These are phyloP conservation scores for Mormyrus proboscirostris DNA, from an alignment of 2,797 vertebrate genomes.

Conservation along the genomic window DNA sequence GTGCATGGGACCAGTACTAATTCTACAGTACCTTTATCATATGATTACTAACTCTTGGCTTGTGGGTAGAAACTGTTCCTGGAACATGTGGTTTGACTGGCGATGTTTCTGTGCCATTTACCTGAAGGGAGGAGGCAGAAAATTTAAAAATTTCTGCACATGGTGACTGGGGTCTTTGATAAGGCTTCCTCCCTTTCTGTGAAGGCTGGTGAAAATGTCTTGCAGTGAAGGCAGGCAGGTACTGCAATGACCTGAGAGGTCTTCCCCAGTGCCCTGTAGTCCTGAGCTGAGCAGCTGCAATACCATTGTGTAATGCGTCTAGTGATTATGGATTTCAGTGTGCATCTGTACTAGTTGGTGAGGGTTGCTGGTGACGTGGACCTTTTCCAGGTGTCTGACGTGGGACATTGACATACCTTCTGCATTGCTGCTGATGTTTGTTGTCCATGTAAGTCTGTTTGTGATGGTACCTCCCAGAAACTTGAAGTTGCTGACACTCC, in stretches of 20 bases:
- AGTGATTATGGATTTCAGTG: background rate
- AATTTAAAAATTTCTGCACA: background rate
- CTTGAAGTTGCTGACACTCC: background rate
- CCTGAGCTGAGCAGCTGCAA: background rate
- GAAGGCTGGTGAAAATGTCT: background rate
- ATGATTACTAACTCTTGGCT: background rate
- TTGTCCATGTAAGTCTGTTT: background rate
- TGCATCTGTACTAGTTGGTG: background rate
- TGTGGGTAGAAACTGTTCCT: background rate
- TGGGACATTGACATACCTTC: background rate
- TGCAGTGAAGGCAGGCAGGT: background rate
- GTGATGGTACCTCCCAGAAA: background rate
- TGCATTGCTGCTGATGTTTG: background rate
- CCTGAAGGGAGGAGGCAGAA: background rate
- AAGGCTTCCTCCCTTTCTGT: background rate
- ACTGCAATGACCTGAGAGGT: background rate
- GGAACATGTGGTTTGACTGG: background rate
- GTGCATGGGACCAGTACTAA: background rate
- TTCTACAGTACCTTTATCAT: background rate
- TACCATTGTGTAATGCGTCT: background rate
- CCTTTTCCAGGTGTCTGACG: background rate
- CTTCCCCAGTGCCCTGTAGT: background rate
- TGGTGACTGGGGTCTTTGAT: background rate
- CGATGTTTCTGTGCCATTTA: background rate
- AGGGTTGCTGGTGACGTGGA: background rate